Base-by-base conservation (phyloP, 2,888 invertebrate species). In the Eupithecia exiguata region DNA sequence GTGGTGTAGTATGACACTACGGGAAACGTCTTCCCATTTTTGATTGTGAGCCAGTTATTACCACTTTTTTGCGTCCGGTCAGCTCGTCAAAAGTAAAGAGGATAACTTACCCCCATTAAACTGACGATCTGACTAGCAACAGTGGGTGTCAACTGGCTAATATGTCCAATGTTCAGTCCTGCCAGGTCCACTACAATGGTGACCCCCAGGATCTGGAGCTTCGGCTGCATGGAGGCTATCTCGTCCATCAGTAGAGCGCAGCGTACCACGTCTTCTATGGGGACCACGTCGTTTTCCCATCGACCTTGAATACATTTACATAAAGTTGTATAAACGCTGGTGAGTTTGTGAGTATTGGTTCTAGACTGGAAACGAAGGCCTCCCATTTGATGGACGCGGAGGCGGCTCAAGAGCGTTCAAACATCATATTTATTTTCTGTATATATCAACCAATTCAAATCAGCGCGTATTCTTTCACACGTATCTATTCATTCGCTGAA, bases 151-250 rank as follows among this genome's bases (percentile, higher is more conserved):
- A 92, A 77, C 10, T 90, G 89, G 14, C 89, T 84, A 5, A 91
- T 87, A 25, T 93, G 93, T 10, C 87, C 78, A 58, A 93, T 74
- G 63, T 87, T 89, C 9, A 94, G 81, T 0, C 92, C 94, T 9
- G 91, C 89, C 18, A 94, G 82, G 81, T 94, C 94, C n/a, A 94
- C 91, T 6, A 94, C 84, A 43, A 93, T 89, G 68, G 93, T 93
- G 66, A 91, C 89, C 7, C 94, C 94, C 10, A 94, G 84, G 76
- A 94, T 91, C 82, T 94, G 94, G 4, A 94, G 82, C 73, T 91
- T 91, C 2, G 94, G 94, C 79, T 93, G 93, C 91, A 92, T 88
- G 10, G 87, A 84, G 0, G 91, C 92, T 71, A 94, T 83, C 77
- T 94, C 93, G 63, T 92, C 92, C 93, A 94, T 92, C 0, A 93